phyloP scores from a whole-genome alignment of 2,888 invertebrate genomes.

The Branchellion lobata region DNA sequence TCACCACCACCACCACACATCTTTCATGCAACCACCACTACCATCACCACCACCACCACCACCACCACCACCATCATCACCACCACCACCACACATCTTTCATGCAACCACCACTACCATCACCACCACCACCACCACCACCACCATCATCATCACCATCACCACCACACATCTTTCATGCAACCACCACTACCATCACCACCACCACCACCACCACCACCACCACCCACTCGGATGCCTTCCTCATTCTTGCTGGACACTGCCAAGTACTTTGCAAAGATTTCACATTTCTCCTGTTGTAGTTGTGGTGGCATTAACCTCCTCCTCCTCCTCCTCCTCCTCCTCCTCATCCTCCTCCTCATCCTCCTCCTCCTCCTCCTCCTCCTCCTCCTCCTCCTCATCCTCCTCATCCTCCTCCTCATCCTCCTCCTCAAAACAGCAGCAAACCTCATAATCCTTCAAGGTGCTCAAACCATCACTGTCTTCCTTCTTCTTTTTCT shows the following conservation, averaged over 20 bases:
- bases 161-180: background rate
- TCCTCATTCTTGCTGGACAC: background rate
- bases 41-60: too few species aligned
- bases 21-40: background rate
- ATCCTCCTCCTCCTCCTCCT: too few species aligned
- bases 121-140: too few species aligned
- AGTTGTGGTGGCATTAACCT: too few species aligned
- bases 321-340: background rate
- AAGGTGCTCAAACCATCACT: too few species aligned
- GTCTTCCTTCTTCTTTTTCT: too few species aligned
- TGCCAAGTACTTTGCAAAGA: background rate
- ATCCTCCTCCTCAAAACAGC: slow-evolving; percentile 57
- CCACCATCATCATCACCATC: background rate
- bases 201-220: background rate
- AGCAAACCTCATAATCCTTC: too few species aligned
- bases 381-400: background rate
- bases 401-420: background rate
- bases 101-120: too few species aligned
- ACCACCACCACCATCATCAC: too few species aligned
- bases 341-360: background rate
- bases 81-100: too few species aligned
- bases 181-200: background rate
- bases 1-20: too few species aligned
- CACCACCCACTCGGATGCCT: background rate
- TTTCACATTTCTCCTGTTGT: too few species aligned